Percentiles rank a stretch among this genome's conserved stretches.
Evolutionary conservation across 2,888 invertebrate species (phyloP).

Genomic region (Empis livida): DNA sequence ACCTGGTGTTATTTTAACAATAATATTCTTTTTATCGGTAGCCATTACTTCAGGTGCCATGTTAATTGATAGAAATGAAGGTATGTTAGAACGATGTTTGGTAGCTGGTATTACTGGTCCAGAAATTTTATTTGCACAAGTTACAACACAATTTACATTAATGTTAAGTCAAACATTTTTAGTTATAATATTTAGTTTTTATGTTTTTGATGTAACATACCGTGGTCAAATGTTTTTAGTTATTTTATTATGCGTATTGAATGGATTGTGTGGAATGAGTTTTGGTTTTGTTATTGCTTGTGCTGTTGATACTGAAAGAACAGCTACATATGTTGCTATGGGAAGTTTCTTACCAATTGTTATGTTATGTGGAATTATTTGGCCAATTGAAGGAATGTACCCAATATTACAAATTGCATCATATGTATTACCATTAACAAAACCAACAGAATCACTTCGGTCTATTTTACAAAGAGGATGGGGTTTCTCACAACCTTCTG

Average conservation of each 20-base stretch:
- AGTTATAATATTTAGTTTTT: slow-evolving; percentile 66
- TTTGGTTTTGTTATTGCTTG: slow-evolving; percentile 78
- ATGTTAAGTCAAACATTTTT: slow-evolving; percentile 72
- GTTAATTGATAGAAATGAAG: slow-evolving; percentile 79
- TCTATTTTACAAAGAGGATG: slow-evolving; percentile 76
- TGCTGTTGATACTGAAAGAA: slow-evolving; percentile 66
- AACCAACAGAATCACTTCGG: slow-evolving; percentile 77
- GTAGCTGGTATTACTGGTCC: slow-evolving; percentile 68
- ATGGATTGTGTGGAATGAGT: slow-evolving; percentile 87
- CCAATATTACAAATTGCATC: slow-evolving; percentile 55
- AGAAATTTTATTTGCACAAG: slow-evolving; percentile 79
- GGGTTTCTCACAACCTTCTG: slow-evolving; percentile 53
- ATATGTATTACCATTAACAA: slow-evolving; percentile 68
- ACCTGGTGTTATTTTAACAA: slow-evolving; percentile 80
- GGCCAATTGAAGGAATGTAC: slow-evolving; percentile 93
- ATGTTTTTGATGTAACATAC: slow-evolving; percentile 63
- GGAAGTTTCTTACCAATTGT: slow-evolving; percentile 79
- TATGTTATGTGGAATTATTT: slow-evolving; percentile 79
- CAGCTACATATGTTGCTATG: slow-evolving; percentile 72
- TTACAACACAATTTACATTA: slow-evolving; percentile 74
- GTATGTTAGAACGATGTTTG: slow-evolving; percentile 76
- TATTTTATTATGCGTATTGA: slow-evolving; percentile 59
- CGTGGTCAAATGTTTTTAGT: slow-evolving; percentile 65
- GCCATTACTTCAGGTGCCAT: slow-evolving; percentile 84
- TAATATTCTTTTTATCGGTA: slow-evolving; percentile 87